A percentile compares a stretch with the other conserved stretches of the same genome.
Evolutionary conservation across 2,888 invertebrate genomes (phyloP).

Genomic region (Aphrophora alni): DNA sequence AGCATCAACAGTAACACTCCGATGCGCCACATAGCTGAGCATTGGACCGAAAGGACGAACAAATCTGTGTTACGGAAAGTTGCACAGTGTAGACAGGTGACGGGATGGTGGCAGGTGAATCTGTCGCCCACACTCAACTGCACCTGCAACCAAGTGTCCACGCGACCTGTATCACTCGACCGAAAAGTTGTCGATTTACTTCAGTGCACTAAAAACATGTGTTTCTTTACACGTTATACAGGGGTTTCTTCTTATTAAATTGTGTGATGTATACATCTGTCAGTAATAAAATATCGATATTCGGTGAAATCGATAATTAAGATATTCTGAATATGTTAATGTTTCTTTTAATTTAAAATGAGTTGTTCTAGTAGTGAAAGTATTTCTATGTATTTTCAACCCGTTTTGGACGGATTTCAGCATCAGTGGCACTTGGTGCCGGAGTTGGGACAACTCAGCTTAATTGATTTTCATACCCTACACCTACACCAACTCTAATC

Average conservation of each 20-base stretch:
- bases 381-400: too few species aligned
- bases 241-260: too few species aligned
- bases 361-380: too few species aligned
- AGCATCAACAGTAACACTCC: too few species aligned
- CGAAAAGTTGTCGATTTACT: background rate
- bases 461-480: too few species aligned
- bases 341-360: too few species aligned
- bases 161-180: background rate
- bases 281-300: background rate
- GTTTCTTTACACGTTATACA: background rate
- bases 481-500: too few species aligned
- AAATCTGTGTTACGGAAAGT: background rate
- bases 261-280: background rate
- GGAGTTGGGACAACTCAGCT: too few species aligned
- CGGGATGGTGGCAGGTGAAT: background rate
- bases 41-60: background rate
- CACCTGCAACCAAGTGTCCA: background rate
- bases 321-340: too few species aligned
- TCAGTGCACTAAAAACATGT: background rate
- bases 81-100: background rate
- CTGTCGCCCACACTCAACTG: background rate
- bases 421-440: too few species aligned
- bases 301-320: too few species aligned
- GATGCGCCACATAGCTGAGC: background rate
- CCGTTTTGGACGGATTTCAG: too few species aligned